These are phyloP conservation scores for Drosophila mauritiana DNA, from an alignment of 1,140 invertebrate species.

Conservation along the genomic window DNA sequence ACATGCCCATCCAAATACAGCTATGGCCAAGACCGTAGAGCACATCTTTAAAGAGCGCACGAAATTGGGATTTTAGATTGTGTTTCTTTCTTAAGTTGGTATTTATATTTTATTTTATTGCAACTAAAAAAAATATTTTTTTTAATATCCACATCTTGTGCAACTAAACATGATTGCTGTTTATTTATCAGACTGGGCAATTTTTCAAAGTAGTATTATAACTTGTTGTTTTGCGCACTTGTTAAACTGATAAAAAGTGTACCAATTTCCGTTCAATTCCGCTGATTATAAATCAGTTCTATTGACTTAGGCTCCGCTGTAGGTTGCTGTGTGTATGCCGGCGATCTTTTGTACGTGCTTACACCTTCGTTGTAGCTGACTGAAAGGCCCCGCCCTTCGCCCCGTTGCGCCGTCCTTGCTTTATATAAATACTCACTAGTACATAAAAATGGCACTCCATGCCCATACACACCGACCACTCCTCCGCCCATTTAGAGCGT, in stretches of 20 bases:
- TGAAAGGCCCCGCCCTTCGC: slow-evolving; percentile 12
- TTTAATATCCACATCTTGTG: too few species aligned
- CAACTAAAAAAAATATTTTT: too few species aligned
- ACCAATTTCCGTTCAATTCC: too few species aligned
- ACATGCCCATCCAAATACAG: background rate
- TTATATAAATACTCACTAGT: slow-evolving; percentile 32
- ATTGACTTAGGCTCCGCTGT: slow-evolving; percentile 7
- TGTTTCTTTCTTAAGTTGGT: background rate
- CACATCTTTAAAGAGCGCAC: background rate
- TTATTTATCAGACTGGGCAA: too few species aligned
- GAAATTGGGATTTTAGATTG: background rate
- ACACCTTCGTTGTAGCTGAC: slow-evolving; percentile 65
- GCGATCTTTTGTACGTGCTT: slow-evolving; percentile 62
- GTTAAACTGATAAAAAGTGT: too few species aligned
- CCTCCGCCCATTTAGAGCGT: slow-evolving; percentile 30
- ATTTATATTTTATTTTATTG: too few species aligned
- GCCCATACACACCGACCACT: slow-evolving; percentile 18
- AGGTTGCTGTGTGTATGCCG: slow-evolving; percentile 4
- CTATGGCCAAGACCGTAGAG: background rate
- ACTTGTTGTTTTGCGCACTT: too few species aligned
- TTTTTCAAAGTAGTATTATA: too few species aligned
- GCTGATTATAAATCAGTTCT: background rate
- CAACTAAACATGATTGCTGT: too few species aligned
- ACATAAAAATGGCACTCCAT: slow-evolving; percentile 66
- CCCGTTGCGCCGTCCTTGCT: background rate